Evolutionary conservation across 1,140 invertebrate species (phyloP).

Genomic region (Amyelois transitella): DNA sequence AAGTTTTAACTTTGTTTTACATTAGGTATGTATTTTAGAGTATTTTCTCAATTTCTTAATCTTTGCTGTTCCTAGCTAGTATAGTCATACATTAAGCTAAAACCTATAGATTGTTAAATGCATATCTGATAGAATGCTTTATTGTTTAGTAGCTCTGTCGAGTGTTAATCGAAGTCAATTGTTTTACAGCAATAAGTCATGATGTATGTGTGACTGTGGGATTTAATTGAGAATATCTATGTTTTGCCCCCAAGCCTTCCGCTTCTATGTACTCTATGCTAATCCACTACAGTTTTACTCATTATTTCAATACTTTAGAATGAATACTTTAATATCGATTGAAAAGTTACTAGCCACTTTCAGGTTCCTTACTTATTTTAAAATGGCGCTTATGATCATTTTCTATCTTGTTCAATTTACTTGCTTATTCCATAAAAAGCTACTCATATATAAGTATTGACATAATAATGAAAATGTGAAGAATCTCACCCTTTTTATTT

Average conservation of each 20-base stretch:
- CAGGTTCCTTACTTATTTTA: too few species aligned
- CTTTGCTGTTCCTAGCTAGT: background rate
- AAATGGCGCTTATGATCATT: too few species aligned
- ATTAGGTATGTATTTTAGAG: background rate
- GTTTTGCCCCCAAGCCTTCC: slow-evolving; percentile 2
- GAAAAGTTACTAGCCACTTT: too few species aligned
- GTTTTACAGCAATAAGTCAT: slow-evolving; percentile 44
- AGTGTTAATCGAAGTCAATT: slow-evolving; percentile 59
- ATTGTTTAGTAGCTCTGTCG: slow-evolving; percentile 48
- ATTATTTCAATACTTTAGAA: too few species aligned
- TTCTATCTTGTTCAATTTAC: too few species aligned
- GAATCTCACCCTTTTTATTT: too few species aligned
- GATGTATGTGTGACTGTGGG: slow-evolving; percentile 7
- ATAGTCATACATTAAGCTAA: background rate
- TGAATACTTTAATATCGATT: too few species aligned
- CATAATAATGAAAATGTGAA: too few species aligned
- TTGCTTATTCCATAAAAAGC: too few species aligned
- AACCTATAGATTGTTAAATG: background rate
- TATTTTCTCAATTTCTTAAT: background rate
- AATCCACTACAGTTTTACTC: slow-evolving; percentile 10
- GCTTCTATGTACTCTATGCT: background rate
- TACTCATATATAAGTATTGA: too few species aligned
- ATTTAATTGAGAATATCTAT: slow-evolving; percentile 41
- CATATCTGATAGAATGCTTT: slow-evolving; percentile 33
- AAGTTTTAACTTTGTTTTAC: background rate